These are phyloP conservation scores for Pica pica DNA, from an alignment of 2,113 vertebrate genomes.

Conservation along the genomic window DNA sequence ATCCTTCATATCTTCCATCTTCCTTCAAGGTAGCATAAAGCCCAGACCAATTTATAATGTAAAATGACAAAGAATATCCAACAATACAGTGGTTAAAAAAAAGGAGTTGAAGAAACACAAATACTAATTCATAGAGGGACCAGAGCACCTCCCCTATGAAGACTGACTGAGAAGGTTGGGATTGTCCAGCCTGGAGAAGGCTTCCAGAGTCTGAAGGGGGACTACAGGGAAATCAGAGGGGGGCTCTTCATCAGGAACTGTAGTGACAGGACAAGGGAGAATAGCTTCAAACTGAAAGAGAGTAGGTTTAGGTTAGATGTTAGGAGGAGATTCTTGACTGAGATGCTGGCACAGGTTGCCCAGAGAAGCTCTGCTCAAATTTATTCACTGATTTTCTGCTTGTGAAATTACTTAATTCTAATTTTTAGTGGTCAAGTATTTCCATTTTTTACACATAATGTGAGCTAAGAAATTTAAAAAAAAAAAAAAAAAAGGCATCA, in stretches of 20 bases:
- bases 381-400: not conserved
- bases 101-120: not conserved
- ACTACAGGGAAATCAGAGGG: not conserved
- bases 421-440: not conserved
- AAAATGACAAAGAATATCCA: not conserved
- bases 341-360: not conserved
- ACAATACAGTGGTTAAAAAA: not conserved
- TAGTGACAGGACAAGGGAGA: not conserved
- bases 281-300: not conserved
- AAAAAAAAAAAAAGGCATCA: not conserved
- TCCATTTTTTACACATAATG: not conserved
- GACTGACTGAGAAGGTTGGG: not conserved
- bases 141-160: not conserved
- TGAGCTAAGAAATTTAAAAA: not conserved
- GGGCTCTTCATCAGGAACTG: not conserved
- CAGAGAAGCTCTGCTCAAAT: not conserved
- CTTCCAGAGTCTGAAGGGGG: not conserved
- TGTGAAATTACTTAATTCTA: not conserved
- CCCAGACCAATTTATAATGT: not conserved
- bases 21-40: not conserved
- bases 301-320: not conserved
- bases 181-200: not conserved
- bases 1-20: not conserved
- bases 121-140: not conserved
- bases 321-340: not conserved